phyloP scores from a whole-genome alignment of 2,113 vertebrate species.

The Cathartes aura region DNA sequence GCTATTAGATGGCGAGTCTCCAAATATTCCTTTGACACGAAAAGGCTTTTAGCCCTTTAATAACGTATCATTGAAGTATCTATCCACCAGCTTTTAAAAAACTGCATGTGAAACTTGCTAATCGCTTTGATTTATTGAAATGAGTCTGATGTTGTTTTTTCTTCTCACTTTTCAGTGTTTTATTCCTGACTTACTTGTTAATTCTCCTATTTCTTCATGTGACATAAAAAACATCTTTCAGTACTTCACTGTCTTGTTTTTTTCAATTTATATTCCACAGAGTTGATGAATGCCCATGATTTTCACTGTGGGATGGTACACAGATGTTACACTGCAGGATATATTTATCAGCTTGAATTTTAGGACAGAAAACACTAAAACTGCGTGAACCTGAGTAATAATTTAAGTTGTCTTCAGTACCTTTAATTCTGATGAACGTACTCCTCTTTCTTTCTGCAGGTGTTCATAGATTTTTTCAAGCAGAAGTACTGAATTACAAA shows the following conservation, averaged over 20 bases:
- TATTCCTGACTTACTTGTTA: neutral
- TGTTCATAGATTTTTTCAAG: neutral
- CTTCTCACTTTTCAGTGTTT: neutral
- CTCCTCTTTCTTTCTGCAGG: neutral
- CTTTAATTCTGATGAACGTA: neutral
- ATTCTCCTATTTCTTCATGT: neutral
- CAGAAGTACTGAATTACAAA: neutral
- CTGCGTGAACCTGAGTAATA: neutral
- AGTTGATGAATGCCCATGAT: neutral
- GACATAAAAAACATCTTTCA: neutral
- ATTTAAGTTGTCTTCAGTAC: neutral
- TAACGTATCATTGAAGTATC: neutral
- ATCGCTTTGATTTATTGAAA: neutral
- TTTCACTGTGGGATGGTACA: neutral
- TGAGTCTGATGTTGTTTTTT: neutral
- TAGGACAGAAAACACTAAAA: neutral
- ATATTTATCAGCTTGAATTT: neutral
- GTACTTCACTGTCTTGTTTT: neutral
- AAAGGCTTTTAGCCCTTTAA: neutral
- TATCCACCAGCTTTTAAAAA: neutral
- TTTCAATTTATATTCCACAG: neutral
- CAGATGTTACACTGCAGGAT: neutral
- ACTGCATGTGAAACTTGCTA: neutral
- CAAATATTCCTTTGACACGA: neutral
- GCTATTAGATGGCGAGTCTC: neutral